These are phyloP conservation scores for Eurypyga helias DNA, from an alignment of 2,113 vertebrate species.

Conservation along the genomic window DNA sequence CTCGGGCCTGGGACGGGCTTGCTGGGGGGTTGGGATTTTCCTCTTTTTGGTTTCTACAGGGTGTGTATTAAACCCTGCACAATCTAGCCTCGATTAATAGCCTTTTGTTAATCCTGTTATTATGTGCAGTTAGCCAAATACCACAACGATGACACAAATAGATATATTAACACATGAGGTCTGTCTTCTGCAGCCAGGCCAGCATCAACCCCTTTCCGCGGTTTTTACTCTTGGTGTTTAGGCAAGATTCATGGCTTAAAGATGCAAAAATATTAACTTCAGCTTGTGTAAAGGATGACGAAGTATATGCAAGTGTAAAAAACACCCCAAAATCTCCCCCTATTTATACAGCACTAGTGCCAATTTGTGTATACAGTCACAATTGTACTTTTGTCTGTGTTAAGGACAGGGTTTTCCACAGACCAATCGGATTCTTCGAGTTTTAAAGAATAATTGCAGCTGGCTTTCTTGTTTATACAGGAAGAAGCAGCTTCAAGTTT, in stretches of 20 bases:
- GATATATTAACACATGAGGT: neutral
- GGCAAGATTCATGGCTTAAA: neutral
- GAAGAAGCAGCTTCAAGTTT: neutral
- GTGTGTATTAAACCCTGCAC: accelerated
- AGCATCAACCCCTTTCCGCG: neutral
- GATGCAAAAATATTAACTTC: neutral
- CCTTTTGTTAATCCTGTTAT: neutral
- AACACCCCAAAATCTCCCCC: neutral
- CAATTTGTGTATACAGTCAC: neutral
- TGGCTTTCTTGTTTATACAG: neutral
- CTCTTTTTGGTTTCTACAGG: neutral
- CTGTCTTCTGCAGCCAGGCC: neutral
- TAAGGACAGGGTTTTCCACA: neutral
- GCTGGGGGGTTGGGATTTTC: accelerated
- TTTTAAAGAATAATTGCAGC: neutral
- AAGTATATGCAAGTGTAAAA: neutral
- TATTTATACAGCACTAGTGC: neutral
- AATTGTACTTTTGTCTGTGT: neutral
- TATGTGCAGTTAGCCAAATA: neutral
- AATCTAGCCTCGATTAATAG: neutral
- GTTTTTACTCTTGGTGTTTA: neutral
- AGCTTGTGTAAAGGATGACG: neutral
- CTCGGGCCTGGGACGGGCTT: neutral
- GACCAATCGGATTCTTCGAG: neutral
- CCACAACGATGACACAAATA: neutral